Conservation (phyloP, 2,113 vertebrate species). For the Cynocephalus volans region DNA sequence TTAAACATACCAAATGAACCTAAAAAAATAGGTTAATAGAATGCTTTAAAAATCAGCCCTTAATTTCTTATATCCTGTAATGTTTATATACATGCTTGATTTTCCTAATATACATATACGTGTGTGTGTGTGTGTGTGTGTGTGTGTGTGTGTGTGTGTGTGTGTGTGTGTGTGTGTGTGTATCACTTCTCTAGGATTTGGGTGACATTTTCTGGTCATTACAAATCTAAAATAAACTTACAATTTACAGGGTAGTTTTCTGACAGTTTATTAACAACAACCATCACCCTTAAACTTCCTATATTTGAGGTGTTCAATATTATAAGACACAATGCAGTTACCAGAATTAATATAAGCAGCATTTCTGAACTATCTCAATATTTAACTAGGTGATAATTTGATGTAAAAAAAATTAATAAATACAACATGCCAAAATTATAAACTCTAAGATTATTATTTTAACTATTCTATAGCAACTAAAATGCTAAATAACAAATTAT, state of each 20-base stretch:
- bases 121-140: no score
- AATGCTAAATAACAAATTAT: neutral
- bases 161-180: no score
- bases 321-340: neutral
- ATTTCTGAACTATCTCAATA: slow-evolving; percentile 37
- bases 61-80: neutral
- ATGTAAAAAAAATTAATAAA: neutral
- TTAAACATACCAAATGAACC: neutral
- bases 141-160: no score
- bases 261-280: neutral
- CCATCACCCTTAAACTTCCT: neutral
- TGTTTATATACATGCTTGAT: neutral
- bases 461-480: neutral
- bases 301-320: neutral
- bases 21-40: neutral
- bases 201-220: neutral
- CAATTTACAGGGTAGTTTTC: neutral
- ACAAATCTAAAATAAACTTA: neutral
- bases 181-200: neutral
- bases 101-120: neutral
- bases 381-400: neutral
- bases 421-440: neutral
- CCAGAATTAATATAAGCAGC: neutral
- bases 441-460: neutral
- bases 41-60: neutral